phyloP scores from a whole-genome alignment of 2,888 invertebrate species.

The Abscondita cerata region DNA sequence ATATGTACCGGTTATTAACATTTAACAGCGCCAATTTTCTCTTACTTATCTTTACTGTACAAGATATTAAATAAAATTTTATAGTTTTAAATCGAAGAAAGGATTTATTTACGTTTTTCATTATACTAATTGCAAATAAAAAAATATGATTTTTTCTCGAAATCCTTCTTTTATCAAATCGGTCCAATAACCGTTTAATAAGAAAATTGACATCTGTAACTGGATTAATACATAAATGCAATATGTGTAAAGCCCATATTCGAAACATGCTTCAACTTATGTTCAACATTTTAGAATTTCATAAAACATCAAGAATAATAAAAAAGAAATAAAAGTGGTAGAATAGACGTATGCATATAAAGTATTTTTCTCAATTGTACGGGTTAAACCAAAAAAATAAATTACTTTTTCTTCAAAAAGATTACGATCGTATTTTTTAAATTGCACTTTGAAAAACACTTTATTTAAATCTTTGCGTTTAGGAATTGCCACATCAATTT shows the following conservation, averaged over 20 bases:
- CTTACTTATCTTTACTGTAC: too few species aligned
- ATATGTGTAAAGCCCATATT: not conserved
- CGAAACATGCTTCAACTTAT: not conserved
- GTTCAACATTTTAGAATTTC: not conserved
- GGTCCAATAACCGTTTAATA: too few species aligned
- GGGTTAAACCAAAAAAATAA: slow-evolving; percentile 6
- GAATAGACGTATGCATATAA: not conserved
- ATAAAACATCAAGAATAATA: slow-evolving; percentile 3
- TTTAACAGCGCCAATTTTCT: slow-evolving; percentile 13
- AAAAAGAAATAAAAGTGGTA: slow-evolving; percentile 1
- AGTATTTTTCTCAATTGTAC: slow-evolving; percentile 2
- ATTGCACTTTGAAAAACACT: not conserved
- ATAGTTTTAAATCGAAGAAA: too few species aligned
- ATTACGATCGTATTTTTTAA: not conserved
- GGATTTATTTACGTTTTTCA: too few species aligned
- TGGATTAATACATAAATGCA: too few species aligned
- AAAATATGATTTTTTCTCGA: too few species aligned
- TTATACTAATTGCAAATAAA: too few species aligned
- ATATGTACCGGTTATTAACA: slow-evolving; percentile 16
- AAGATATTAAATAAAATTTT: too few species aligned
- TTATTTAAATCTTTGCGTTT: too few species aligned
- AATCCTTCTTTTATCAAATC: too few species aligned
- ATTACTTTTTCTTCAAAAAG: not conserved
- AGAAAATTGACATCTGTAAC: too few species aligned
- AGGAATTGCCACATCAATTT: not conserved